phyloP scores from a whole-genome alignment of 2,113 vertebrate species.

The Romanogobio albipinnatus region DNA sequence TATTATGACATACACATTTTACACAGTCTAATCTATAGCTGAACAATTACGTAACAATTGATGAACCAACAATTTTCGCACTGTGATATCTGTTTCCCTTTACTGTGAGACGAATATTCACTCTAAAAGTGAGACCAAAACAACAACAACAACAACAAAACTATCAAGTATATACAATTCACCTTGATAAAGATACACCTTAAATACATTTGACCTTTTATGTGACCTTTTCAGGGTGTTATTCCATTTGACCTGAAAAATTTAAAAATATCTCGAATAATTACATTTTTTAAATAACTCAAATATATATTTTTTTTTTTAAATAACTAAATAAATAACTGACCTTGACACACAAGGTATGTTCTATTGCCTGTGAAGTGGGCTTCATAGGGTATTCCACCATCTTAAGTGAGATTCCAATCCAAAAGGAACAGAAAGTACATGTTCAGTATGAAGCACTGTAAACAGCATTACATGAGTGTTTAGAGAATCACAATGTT shows the following conservation, averaged over 20 bases:
- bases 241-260: background rate
- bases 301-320: too few relatives aligned
- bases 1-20: background rate
- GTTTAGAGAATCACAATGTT: too few relatives aligned
- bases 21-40: too few relatives aligned
- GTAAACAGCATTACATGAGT: too few relatives aligned
- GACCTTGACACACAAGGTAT: background rate
- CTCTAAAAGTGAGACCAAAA: too few relatives aligned
- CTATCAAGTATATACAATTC: too few relatives aligned
- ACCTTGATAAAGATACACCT: too few relatives aligned
- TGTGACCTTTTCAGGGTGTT: background rate
- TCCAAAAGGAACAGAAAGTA: background rate
- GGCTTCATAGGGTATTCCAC: background rate
- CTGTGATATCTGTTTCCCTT: background rate
- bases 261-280: background rate
- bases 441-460: background rate
- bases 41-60: too few relatives aligned
- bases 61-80: background rate
- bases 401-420: background rate
- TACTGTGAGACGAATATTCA: background rate
- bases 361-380: background rate
- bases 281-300: background rate
- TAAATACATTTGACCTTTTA: too few relatives aligned
- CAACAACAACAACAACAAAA: too few relatives aligned
- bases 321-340: background rate